phyloP scores from a whole-genome alignment of 2,797 vertebrate species.

The Cygnus olor region DNA sequence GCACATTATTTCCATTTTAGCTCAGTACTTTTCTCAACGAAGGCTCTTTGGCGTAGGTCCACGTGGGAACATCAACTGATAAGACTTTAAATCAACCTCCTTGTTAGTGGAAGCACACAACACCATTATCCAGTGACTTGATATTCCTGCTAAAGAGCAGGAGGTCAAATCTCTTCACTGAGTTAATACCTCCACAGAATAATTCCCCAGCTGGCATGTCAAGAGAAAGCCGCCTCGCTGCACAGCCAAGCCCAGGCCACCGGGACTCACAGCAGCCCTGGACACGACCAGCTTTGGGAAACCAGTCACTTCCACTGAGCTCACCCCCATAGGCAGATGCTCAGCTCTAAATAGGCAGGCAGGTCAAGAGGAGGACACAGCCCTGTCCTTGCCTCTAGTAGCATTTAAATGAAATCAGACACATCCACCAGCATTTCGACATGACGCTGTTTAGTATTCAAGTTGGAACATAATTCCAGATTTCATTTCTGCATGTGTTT shows the following conservation, averaged over 20 bases:
- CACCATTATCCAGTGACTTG: background rate
- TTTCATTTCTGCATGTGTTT: background rate
- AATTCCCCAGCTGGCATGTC: background rate
- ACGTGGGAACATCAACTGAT: background rate
- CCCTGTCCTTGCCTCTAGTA: background rate
- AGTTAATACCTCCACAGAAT: background rate
- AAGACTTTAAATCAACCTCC: conserved; percentile 25
- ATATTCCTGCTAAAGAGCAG: conserved; percentile 45
- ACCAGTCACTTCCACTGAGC: background rate
- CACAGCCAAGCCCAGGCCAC: background rate
- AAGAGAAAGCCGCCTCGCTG: background rate
- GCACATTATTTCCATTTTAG: conserved; percentile 39
- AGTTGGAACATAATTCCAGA: background rate
- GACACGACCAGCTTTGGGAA: background rate
- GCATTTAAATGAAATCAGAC: background rate
- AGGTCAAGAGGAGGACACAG: background rate
- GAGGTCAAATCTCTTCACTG: background rate
- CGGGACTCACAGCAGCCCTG: background rate
- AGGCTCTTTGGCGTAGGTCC: background rate
- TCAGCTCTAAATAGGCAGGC: background rate
- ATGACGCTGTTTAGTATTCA: background rate
- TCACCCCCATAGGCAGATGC: background rate
- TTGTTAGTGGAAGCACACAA: conserved; percentile 19
- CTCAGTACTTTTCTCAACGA: background rate
- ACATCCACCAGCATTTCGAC: background rate